These are phyloP conservation scores for Drosophila erecta DNA, from an alignment of 1,140 invertebrate genomes.

Conservation along the genomic window DNA sequence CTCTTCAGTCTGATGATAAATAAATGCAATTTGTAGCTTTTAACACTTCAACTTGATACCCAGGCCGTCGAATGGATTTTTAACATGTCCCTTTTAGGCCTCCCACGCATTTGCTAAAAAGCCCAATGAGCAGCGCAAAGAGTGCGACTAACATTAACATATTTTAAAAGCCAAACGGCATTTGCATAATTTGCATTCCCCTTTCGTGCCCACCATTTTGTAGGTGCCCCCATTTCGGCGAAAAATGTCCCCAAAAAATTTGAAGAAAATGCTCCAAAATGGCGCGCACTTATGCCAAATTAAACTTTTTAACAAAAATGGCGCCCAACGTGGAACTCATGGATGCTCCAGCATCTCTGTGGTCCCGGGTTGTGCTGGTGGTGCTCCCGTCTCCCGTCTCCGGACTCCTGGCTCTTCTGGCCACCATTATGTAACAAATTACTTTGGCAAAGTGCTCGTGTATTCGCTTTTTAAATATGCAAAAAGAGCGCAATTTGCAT, in stretches of 20 bases:
- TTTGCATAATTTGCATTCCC: slow-evolving; percentile 70
- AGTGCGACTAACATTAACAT: slow-evolving; percentile 62
- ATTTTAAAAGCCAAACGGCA: slow-evolving; percentile 74
- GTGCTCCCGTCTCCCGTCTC: slow-evolving; percentile 3
- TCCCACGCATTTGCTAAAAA: slow-evolving; percentile 41
- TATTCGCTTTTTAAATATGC: slow-evolving; percentile 85
- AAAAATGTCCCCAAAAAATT: slow-evolving; percentile 17
- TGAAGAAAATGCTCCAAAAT: slow-evolving; percentile 65
- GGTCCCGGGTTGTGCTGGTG: slow-evolving; percentile 7
- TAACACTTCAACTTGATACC: slow-evolving; percentile 13
- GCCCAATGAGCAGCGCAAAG: slow-evolving; percentile 19
- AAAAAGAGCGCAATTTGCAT: slow-evolving; percentile 85
- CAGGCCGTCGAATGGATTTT: slow-evolving; percentile 3
- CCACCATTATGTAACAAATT: slow-evolving; percentile 82
- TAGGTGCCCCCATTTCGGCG: neutral
- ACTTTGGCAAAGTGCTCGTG: slow-evolving; percentile 84
- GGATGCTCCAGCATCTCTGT: slow-evolving; percentile 33
- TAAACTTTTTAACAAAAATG: slow-evolving; percentile 76
- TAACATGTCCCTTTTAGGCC: neutral
- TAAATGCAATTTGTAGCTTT: neutral
- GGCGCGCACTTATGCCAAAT: slow-evolving; percentile 73
- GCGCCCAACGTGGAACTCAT: slow-evolving; percentile 58
- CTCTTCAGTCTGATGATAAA: neutral
- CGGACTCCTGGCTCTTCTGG: slow-evolving; percentile 23
- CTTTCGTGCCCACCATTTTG: neutral